A percentile compares a stretch with the other conserved stretches of the same genome.
phyloP scores from a whole-genome alignment of 2,797 vertebrate species.

The Lindbergichthys nudifrons region DNA sequence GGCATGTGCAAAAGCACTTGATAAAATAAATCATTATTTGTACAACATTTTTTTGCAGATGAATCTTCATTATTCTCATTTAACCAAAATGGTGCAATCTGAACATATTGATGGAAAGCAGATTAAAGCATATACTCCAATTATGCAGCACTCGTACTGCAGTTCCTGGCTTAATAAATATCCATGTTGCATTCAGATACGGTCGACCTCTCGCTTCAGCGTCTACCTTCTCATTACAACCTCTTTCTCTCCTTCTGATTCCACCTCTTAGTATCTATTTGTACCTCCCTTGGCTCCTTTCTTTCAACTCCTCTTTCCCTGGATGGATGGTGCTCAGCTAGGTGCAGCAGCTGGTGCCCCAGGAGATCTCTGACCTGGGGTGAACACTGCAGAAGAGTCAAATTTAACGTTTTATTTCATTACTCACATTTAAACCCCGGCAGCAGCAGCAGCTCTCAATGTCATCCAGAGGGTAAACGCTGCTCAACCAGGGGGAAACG shows the following conservation, averaged over 20 bases:
- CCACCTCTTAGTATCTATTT: neutral
- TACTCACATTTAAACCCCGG: constrained; percentile 59
- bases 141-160: neutral
- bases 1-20: too few relatives aligned
- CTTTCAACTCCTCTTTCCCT: constrained; percentile 8
- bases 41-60: too few relatives aligned
- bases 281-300: neutral
- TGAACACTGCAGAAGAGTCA: constrained; percentile 65
- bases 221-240: constrained; percentile 2
- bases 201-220: constrained; percentile 37
- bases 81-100: neutral
- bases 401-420: constrained; percentile 79
- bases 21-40: neutral
- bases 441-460: constrained; percentile 64
- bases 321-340: constrained; percentile 39
- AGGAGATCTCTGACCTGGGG: constrained; percentile 65
- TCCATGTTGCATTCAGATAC: constrained; percentile 42
- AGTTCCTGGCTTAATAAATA: constrained; percentile 15
- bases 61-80: neutral
- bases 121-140: neutral
- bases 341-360: constrained; percentile 60
- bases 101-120: neutral
- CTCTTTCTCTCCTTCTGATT: neutral
- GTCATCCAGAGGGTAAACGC: constrained; percentile 70
- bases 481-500: constrained; percentile 32